Evolutionary conservation across 2,888 invertebrate species (phyloP), one percentile per base, ranked within the genome.

Genomic region (Drosophila austrosaltans): DNA sequence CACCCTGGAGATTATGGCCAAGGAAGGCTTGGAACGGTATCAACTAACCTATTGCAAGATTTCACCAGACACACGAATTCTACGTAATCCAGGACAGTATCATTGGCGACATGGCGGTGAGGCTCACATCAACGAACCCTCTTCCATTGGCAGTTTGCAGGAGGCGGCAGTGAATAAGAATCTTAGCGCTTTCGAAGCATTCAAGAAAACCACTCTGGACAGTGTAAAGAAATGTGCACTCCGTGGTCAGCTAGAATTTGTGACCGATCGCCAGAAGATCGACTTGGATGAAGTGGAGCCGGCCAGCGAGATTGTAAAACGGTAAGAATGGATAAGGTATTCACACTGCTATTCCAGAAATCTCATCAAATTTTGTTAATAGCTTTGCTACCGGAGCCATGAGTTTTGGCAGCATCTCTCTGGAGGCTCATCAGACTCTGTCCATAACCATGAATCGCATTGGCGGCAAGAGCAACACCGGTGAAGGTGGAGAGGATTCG

Each of bases 91-190:
- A 10, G 99, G 99, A 6, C 95, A 95, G 87, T 99, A 97, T 92
- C 98, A 99, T 92, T 99, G 99, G 99, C 95, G 99, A 83, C 95
- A 96, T 75, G 98, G 98, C 16, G 99, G 99, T 2, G 99, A 99
- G 93, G 97, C 97, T 81, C 99, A 99, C 93, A 96, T 99, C 89
- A 99, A 99, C 92, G 99, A 99, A 90, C 99, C 99, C 0, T 93
- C 95, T 81, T 95, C 96, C 76, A 95, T 94, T 90, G 94, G 94
- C 36, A 94, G 93, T 82, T 89, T 94, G 8, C 95, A 98, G 94
- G 98, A 99, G 92, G 98, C 99, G 0, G 96, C 97, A 0, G 92
- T 94, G 32, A 95, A 94, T 78, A 98, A 98, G 80, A 97, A 95
- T 92, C 93, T 93, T 64, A 95, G 94, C 40, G 97, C 98, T 0